Evolutionary conservation across 1,140 invertebrate species (phyloP).

Genomic region (Scaptodrosophila lebanonensis): DNA sequence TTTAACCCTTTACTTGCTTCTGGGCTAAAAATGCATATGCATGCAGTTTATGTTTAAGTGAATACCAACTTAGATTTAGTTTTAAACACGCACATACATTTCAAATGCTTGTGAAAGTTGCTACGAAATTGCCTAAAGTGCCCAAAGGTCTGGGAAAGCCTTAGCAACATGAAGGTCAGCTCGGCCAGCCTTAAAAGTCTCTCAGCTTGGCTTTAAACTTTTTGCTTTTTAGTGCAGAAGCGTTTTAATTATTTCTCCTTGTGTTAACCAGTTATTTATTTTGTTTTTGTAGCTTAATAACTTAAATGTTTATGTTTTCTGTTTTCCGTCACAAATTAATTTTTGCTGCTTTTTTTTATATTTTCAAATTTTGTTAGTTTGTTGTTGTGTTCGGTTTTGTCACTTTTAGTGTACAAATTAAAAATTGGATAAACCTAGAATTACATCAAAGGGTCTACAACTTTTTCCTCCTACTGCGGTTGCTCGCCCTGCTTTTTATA

Average conservation of each 20-base stretch:
- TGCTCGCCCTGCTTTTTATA: constrained; percentile 24
- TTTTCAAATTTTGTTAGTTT: constrained; percentile 34
- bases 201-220: constrained; percentile 59
- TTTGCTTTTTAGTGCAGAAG: constrained; percentile 56
- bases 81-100: constrained; percentile 64
- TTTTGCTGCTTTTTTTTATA: constrained; percentile 15
- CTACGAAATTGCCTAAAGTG: constrained; percentile 38
- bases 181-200: constrained; percentile 31
- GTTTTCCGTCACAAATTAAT: constrained; percentile 32
- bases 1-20: constrained; percentile 16
- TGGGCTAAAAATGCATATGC: constrained; percentile 31
- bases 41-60: constrained; percentile 14
- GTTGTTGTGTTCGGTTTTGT: constrained; percentile 31
- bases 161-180: no score
- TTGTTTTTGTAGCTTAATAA: constrained; percentile 18
- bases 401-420: constrained; percentile 66
- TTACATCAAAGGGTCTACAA: constrained; percentile 40
- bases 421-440: constrained; percentile 39
- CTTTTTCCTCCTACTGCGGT: constrained; percentile 19
- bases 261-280: constrained; percentile 44
- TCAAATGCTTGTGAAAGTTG: constrained; percentile 62
- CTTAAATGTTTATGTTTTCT: constrained; percentile 8
- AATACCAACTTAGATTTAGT: constrained; percentile 51
- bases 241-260: constrained; percentile 38
- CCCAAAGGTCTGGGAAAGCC: no score